These are phyloP conservation scores for Drosophila macrospina DNA, from an alignment of 2,888 invertebrate species.

Conservation along the genomic window DNA sequence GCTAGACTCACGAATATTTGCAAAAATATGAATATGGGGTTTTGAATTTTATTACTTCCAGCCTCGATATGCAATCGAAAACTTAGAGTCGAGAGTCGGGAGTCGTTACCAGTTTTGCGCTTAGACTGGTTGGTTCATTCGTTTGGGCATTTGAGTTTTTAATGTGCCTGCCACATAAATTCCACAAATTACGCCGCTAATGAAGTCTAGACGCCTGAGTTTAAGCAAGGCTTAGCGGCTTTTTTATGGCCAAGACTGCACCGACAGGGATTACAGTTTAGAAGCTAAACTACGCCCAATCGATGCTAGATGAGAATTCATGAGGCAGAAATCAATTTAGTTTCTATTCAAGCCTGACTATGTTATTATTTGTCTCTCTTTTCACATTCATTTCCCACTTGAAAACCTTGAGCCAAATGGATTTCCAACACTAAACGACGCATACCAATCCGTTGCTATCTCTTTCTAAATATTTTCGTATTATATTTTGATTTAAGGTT, in stretches of 20 bases:
- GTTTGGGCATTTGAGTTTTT: slow-evolving; percentile 53
- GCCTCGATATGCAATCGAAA: background rate
- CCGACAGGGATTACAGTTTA: slow-evolving; percentile 8
- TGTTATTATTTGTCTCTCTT: slow-evolving; percentile 8
- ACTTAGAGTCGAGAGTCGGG: slow-evolving; percentile 1
- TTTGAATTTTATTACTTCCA: slow-evolving; percentile 13
- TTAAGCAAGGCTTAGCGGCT: slow-evolving; percentile 35
- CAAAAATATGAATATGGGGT: slow-evolving; percentile 17
- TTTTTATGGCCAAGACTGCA: slow-evolving; percentile 43
- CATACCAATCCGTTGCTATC: slow-evolving; percentile 7
- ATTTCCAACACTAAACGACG: background rate
- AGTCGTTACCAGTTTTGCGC: slow-evolving; percentile 42
- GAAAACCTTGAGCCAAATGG: slow-evolving; percentile 10
- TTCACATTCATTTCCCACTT: slow-evolving; percentile 5
- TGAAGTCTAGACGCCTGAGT: slow-evolving; percentile 69
- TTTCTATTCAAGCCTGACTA: slow-evolving; percentile 8
- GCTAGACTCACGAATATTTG: slow-evolving; percentile 10
- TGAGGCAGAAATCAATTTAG: slow-evolving; percentile 35
- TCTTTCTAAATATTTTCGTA: background rate
- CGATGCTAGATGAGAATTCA: slow-evolving; percentile 39
- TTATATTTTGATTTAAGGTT: background rate
- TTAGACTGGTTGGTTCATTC: slow-evolving; percentile 47
- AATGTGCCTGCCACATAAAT: slow-evolving; percentile 78
- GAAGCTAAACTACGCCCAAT: slow-evolving; percentile 14
- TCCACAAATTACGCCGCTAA: slow-evolving; percentile 74